Conservation (phyloP, 1,140 invertebrate species). For the Saxidomus purpurata region DNA sequence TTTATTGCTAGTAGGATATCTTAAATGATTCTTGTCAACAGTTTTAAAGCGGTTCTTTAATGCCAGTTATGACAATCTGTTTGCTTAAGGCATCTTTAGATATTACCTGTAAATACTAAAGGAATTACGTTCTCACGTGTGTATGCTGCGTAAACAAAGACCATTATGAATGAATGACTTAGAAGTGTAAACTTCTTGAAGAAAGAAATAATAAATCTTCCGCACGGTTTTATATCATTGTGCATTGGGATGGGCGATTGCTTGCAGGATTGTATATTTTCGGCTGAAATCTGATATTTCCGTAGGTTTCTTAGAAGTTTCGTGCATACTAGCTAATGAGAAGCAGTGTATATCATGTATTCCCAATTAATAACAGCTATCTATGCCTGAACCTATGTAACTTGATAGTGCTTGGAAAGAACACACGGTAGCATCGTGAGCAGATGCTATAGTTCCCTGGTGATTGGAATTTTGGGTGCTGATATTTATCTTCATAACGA, state of each 20-base stretch:
- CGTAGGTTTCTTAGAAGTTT: slow-evolving; percentile 26
- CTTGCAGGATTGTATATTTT: slow-evolving; percentile 6
- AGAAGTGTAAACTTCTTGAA: too few relatives aligned
- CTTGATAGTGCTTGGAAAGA: background rate
- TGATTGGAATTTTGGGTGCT: background rate
- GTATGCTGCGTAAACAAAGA: too few relatives aligned
- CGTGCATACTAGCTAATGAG: slow-evolving; percentile 31
- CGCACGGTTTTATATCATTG: too few relatives aligned
- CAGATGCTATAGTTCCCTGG: slow-evolving; percentile 5
- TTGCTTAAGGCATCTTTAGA: too few relatives aligned
- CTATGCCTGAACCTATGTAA: slow-evolving; percentile 11
- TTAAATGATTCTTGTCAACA: too few relatives aligned
- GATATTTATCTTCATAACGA: slow-evolving; percentile 9
- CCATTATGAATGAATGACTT: too few relatives aligned
- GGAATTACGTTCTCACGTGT: too few relatives aligned
- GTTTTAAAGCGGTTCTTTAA: too few relatives aligned
- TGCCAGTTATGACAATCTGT: too few relatives aligned
- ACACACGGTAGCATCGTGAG: background rate
- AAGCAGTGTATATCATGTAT: slow-evolving; percentile 14
- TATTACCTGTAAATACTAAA: too few relatives aligned
- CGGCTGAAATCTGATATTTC: slow-evolving; percentile 21
- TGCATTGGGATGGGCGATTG: background rate
- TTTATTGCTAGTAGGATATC: too few relatives aligned
- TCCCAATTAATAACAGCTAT: slow-evolving; percentile 27
- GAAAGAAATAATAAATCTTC: too few relatives aligned